These are phyloP conservation scores for Sphaerophoria rueppellii DNA, from an alignment of 2,888 invertebrate species.

Conservation along the genomic window DNA sequence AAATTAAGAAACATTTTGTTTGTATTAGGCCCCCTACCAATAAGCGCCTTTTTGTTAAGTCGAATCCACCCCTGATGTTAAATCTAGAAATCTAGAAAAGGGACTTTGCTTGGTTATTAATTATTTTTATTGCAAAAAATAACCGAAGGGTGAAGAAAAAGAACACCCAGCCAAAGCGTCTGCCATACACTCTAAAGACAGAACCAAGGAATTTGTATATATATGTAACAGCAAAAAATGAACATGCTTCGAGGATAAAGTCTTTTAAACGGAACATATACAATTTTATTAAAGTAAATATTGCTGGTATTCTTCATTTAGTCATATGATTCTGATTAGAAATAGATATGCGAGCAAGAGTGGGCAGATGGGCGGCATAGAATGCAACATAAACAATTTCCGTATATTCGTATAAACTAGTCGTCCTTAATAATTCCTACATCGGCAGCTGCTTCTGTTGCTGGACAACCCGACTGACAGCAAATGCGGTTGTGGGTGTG, in stretches of 20 bases:
- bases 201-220: background rate
- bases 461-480: background rate
- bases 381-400: constrained; percentile 69
- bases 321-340: constrained; percentile 59
- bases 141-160: constrained; percentile 24
- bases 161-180: constrained; percentile 25
- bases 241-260: constrained; percentile 18
- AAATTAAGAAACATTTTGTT: too few species aligned
- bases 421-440: constrained; percentile 36
- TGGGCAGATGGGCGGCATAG: constrained; percentile 24
- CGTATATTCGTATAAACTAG: background rate
- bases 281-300: constrained; percentile 66
- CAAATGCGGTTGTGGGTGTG: background rate
- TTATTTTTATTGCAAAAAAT: constrained; percentile 68
- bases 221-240: constrained; percentile 1
- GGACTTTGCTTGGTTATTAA: constrained; percentile 68
- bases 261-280: constrained; percentile 54
- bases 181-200: constrained; percentile 33
- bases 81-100: constrained; percentile 20
- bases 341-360: background rate
- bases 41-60: background rate
- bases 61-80: background rate
- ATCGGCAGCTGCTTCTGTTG: constrained; percentile 3
- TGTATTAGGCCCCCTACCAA: background rate
- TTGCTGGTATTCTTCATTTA: constrained; percentile 59